These are phyloP conservation scores for Hylyphantes graminicola DNA, from an alignment of 1,140 invertebrate genomes.

Conservation along the genomic window DNA sequence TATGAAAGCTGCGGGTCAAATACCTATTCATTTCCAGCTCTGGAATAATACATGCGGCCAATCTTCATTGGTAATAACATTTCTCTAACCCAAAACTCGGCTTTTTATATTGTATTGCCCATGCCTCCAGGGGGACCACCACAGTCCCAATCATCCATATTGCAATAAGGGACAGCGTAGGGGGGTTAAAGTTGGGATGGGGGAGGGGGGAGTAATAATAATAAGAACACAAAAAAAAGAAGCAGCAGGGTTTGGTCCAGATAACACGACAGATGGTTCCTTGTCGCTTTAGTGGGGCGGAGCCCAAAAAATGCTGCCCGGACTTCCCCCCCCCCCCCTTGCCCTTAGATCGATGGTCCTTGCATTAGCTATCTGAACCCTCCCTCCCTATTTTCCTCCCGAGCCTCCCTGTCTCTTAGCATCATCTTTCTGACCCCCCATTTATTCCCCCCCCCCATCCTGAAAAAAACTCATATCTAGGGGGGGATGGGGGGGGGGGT, in stretches of 20 bases:
- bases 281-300: conserved; percentile 46
- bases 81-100: conserved; percentile 23
- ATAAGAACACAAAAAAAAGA: conserved; percentile 23
- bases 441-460: neutral
- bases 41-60: conserved; percentile 17
- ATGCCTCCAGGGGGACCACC: neutral
- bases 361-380: conserved; percentile 51
- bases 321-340: neutral
- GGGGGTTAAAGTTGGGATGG: conserved; percentile 16
- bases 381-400: conserved; percentile 2
- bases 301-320: conserved; percentile 50
- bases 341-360: conserved; percentile 46
- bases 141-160: conserved; percentile 47
- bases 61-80: conserved; percentile 55
- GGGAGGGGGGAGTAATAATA: conserved; percentile 10
- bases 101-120: neutral
- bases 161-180: conserved; percentile 46
- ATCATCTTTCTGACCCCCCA: conserved; percentile 47
- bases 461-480: conserved; percentile 57
- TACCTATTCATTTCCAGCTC: conserved; percentile 51
- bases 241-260: conserved; percentile 35
- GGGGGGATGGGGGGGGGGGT: conserved; percentile 16
- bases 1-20: conserved; percentile 52
- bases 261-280: conserved; percentile 55
- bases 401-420: conserved; percentile 38